Evolutionary conservation across 2,797 vertebrate species (phyloP).

Genomic region (Acrossocheilus wenchowensis): DNA sequence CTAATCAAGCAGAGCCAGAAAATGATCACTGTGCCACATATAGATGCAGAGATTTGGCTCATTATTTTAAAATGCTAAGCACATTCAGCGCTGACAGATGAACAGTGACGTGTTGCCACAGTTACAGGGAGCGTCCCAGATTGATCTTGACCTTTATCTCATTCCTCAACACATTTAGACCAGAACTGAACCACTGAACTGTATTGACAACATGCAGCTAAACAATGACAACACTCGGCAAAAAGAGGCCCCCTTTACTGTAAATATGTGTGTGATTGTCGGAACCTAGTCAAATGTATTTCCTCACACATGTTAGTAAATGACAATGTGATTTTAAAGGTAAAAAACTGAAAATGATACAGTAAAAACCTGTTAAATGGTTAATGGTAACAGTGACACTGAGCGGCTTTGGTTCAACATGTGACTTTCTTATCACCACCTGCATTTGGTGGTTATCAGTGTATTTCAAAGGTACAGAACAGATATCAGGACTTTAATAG

Average conservation of each 20-base stretch:
- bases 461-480: too few species aligned
- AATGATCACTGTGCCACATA: conserved; percentile 10
- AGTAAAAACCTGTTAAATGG: too few species aligned
- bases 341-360: too few species aligned
- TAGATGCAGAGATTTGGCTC: conserved; percentile 25
- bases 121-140: conserved; percentile 22
- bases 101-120: conserved; percentile 48
- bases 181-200: conserved; percentile 25
- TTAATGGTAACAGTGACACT: too few species aligned
- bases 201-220: neutral
- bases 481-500: too few species aligned
- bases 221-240: neutral
- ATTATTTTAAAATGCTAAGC: conserved; percentile 38
- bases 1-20: conserved; percentile 25
- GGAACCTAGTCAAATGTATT: conserved; percentile 8
- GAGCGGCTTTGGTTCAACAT: too few species aligned
- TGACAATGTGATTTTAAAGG: too few species aligned
- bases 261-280: conserved; percentile 3
- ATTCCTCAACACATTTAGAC: conserved; percentile 39
- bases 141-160: conserved; percentile 31
- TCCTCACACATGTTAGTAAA: neutral
- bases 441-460: too few species aligned
- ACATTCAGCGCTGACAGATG: conserved; percentile 37
- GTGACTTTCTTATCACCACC: too few species aligned
- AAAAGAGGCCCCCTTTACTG: neutral